phyloP scores from a whole-genome alignment of 2,797 vertebrate species.

The Urocyon cinereoargenteus region DNA sequence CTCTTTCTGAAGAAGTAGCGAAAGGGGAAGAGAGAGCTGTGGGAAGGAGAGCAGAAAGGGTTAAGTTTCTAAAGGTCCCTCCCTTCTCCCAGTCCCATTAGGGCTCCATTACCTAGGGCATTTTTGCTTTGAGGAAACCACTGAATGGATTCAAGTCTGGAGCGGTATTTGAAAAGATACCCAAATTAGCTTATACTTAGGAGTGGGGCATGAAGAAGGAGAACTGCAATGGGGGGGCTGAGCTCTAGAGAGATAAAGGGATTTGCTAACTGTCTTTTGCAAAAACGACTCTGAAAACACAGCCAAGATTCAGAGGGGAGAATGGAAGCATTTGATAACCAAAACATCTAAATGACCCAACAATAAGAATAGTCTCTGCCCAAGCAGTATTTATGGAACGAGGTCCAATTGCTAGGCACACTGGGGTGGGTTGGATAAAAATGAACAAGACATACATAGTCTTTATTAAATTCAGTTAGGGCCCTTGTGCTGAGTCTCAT shows the following conservation, averaged over 20 bases:
- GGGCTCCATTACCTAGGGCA: neutral
- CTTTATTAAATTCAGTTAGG: neutral
- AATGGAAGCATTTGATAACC: neutral
- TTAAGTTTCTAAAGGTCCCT: neutral
- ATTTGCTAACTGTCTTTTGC: conserved; percentile 2
- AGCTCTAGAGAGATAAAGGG: neutral
- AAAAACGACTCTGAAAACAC: conserved; percentile 8
- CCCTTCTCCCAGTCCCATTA: conserved; percentile 22
- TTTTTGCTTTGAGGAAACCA: conserved; percentile 62
- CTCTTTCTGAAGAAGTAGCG: conserved; percentile 75
- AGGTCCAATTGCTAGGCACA: neutral
- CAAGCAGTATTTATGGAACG: neutral
- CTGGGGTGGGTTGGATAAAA: neutral
- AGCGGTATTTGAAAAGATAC: conserved; percentile 55
- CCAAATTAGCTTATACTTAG: conserved; percentile 58
- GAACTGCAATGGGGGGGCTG: neutral
- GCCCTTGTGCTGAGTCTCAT: neutral
- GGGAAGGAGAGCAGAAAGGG: conserved; percentile 6
- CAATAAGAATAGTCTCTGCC: neutral
- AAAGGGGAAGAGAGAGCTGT: conserved; percentile 72
- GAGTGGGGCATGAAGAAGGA: conserved; percentile 18
- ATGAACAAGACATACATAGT: neutral
- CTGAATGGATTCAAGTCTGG: conserved; percentile 48
- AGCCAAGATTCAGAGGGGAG: neutral
- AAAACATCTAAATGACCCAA: neutral